These are phyloP conservation scores for Progne subis DNA, from an alignment of 2,113 vertebrate species.

Conservation along the genomic window DNA sequence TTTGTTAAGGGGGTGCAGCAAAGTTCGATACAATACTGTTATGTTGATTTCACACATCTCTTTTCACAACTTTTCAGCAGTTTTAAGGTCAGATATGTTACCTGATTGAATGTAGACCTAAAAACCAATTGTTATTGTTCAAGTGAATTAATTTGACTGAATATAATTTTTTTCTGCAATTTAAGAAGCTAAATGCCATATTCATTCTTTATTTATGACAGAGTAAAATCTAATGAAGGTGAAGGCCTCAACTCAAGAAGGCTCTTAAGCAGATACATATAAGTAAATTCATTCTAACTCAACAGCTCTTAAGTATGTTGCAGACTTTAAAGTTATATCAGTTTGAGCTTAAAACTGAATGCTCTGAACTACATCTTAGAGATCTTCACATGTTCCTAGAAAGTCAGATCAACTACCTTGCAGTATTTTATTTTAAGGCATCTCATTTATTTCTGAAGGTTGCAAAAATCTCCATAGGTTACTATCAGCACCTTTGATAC, in stretches of 20 bases:
- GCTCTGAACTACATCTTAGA: neutral
- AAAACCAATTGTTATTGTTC: neutral
- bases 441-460: neutral
- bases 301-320: neutral
- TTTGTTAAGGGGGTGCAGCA: neutral
- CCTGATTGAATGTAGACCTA: neutral
- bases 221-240: neutral
- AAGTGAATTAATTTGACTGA: neutral
- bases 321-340: neutral
- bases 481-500: neutral
- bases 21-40: neutral
- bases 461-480: neutral
- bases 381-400: neutral
- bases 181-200: neutral
- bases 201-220: neutral
- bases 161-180: constrained; percentile 1
- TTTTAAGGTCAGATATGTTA: neutral
- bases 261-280: neutral
- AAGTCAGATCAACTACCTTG: neutral
- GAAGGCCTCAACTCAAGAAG: neutral
- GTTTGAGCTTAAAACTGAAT: neutral
- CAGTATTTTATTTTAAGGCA: neutral
- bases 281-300: neutral
- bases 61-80: neutral
- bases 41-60: neutral